These are phyloP conservation scores for Tortrix viridana DNA, from an alignment of 2,888 invertebrate genomes.

Conservation along the genomic window DNA sequence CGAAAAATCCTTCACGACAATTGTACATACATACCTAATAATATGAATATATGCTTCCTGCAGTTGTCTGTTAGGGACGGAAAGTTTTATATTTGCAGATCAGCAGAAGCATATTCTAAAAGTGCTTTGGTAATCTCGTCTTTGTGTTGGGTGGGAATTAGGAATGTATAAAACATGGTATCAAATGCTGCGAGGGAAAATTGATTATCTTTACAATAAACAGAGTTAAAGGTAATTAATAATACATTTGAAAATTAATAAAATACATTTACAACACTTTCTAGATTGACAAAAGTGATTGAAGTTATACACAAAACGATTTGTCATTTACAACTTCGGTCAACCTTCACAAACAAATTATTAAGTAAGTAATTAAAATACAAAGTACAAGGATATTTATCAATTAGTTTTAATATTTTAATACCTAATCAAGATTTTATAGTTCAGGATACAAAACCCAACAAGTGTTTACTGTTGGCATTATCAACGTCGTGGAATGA, in stretches of 20 bases:
- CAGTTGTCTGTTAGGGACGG: too few relatives aligned
- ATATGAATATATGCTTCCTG: too few relatives aligned
- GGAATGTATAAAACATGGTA: neutral
- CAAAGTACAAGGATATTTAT: conserved; percentile 16
- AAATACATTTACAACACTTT: neutral
- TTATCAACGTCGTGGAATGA: conserved; percentile 14
- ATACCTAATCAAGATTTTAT: conserved; percentile 8
- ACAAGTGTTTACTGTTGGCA: conserved; percentile 56
- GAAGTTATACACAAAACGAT: neutral
- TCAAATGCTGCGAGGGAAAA: neutral
- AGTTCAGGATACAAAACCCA: conserved; percentile 52
- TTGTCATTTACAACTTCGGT: conserved; percentile 47
- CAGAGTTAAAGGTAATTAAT: neutral
- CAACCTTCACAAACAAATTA: conserved; percentile 60
- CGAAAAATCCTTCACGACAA: too few relatives aligned
- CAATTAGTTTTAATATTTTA: neutral
- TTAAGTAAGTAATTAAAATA: conserved; percentile 10
- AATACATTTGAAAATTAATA: neutral
- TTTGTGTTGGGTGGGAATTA: neutral
- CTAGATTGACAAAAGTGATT: conserved; percentile 54
- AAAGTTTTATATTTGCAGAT: too few relatives aligned
- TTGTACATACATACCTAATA: too few relatives aligned
- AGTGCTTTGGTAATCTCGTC: neutral
- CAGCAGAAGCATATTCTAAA: too few relatives aligned
- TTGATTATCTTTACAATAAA: neutral